Base-by-base conservation (phyloP, 2,113 vertebrate genomes). In the Gallinago undulata region DNA sequence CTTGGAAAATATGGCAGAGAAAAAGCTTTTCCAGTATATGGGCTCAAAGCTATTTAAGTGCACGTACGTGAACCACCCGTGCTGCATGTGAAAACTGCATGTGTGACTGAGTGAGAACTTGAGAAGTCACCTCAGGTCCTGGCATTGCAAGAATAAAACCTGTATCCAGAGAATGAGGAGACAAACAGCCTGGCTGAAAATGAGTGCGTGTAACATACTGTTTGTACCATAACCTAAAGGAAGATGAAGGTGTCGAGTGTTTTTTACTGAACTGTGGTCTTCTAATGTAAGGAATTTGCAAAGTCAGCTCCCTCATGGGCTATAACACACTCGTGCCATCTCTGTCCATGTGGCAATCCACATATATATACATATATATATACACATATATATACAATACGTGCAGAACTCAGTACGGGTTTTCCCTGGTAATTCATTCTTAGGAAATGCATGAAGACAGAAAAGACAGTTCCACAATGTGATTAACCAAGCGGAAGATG, bases 81-180 rank as follows among this genome's bases (percentile, higher is more conserved):
- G 5, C 41, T 59, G 57, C 0, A 0, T 33, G 82, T 53, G 78
- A 33, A 47, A 91, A 47, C 23, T 8, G 51, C 9, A 3, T 7
- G 80, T 41, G 79, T 14, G 45, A 41, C 50, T 77, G 56, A 43
- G 56, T 17, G 75, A 55, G 73, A 91, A 70, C 80, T 22, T 27
- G 87, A 82, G 80, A 92, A 75, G 91, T 43, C 77, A 59, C 56
- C 86, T 91, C 89, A 35, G 87, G 76, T 92, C 77, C 86, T 51
- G 84, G 43, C 51, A 73, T 0, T 3, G 1, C 48, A 77, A n/a
- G 73, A 75, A 62, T 43, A 48, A 68, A 89, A 94, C 21, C 41
- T 24, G 9, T 4, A 67, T 10, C 51, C 55, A 80, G 33, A 63
- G 12, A 31, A 45, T 0, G 5, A 64, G 70, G 68, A 31, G n/a